Evolutionary conservation across 2,888 invertebrate genomes (phyloP).

Genomic region (Tridacna gigas): DNA sequence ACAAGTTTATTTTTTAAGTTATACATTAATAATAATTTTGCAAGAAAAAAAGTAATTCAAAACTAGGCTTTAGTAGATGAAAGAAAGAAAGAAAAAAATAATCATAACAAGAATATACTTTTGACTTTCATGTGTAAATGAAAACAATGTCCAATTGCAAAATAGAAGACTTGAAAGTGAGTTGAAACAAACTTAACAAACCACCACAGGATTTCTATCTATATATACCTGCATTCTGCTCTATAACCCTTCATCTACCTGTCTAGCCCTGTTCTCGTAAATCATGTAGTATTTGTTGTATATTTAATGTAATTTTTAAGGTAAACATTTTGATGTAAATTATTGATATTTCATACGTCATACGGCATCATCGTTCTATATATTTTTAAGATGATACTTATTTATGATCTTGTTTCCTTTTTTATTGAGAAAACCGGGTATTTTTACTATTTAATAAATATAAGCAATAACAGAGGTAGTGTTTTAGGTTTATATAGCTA

Average conservation of each 20-base stretch:
- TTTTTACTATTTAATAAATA: constrained; percentile 60
- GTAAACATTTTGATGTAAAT: constrained; percentile 26
- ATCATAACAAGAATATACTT: too few species aligned
- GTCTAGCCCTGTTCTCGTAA: neutral
- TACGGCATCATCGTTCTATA: constrained; percentile 38
- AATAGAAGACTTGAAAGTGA: too few species aligned
- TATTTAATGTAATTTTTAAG: neutral
- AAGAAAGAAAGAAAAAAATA: too few species aligned
- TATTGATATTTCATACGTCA: constrained; percentile 31
- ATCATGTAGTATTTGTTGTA: neutral
- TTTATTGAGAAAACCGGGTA: constrained; percentile 62
- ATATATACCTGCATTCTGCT: too few species aligned
- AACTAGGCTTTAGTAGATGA: too few species aligned
- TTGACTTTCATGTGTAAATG: too few species aligned
- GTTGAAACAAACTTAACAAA: too few species aligned
- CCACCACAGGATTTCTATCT: too few species aligned
- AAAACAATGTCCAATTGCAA: too few species aligned
- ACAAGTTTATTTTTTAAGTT: too few species aligned
- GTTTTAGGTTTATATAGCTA: constrained; percentile 32
- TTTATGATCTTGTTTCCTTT: constrained; percentile 57
- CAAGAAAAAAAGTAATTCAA: too few species aligned
- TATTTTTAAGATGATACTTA: constrained; percentile 51
- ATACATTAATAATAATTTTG: too few species aligned
- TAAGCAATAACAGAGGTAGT: constrained; percentile 55
- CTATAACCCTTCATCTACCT: neutral